Evolutionary conservation across 53 echinoderm and acorn worm genomes (phyloP).

Genomic region (Luidia sarsii): DNA sequence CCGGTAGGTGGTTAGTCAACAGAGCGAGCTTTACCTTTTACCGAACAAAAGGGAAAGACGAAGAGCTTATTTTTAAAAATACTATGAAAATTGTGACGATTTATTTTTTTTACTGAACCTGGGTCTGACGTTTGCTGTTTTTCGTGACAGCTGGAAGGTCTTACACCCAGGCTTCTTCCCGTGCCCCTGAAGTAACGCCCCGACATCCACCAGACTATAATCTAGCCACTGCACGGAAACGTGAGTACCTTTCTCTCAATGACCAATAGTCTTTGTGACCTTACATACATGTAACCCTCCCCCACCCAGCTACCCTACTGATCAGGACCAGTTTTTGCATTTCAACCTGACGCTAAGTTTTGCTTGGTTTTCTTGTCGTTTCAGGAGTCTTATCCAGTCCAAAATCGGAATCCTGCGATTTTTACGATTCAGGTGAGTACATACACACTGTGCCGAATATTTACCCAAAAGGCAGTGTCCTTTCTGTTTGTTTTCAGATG

Average conservation of each 20-base stretch:
- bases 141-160: slow-evolving; percentile 26
- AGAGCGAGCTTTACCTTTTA: too few species aligned
- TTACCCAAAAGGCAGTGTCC: too few species aligned
- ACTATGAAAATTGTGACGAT: too few species aligned
- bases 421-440: slow-evolving; percentile 89
- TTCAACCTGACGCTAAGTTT: background rate
- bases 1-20: slow-evolving; percentile 28
- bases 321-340: too few species aligned
- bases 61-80: too few species aligned
- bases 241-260: slow-evolving; percentile 66
- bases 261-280: background rate
- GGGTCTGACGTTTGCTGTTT: background rate
- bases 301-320: background rate
- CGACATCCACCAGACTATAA: slow-evolving; percentile 94
- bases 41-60: too few species aligned
- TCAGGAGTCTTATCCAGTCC: slow-evolving; percentile 66
- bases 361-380: slow-evolving; percentile 5
- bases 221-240: slow-evolving; percentile 85
- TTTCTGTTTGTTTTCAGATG: too few species aligned
- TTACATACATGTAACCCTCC: background rate
- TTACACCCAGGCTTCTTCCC: slow-evolving; percentile 36
- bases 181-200: slow-evolving; percentile 24
- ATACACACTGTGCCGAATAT: too few species aligned
- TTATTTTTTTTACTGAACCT: background rate
- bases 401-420: slow-evolving; percentile 72